Conservation (phyloP, 1,140 invertebrate genomes). For the Drosophila neocordata region DNA sequence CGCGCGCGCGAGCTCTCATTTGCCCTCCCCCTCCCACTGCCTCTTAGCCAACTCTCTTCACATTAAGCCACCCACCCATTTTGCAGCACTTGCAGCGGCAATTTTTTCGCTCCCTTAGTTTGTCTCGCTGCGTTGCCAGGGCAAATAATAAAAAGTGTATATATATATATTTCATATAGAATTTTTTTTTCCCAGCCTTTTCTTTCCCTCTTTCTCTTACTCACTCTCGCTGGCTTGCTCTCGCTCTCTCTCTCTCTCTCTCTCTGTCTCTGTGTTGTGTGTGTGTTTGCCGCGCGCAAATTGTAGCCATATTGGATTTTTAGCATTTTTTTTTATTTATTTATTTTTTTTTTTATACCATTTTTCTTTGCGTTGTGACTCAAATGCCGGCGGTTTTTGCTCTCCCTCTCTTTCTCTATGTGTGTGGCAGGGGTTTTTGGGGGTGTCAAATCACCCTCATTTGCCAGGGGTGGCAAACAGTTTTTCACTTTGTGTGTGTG, state of each 20-base stretch:
- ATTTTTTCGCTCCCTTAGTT: constrained; percentile 33
- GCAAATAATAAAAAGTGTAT: constrained; percentile 54
- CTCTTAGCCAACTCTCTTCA: neutral
- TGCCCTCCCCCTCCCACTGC: constrained; percentile 18
- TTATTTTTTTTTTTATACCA: constrained; percentile 46
- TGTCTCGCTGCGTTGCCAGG: constrained; percentile 61
- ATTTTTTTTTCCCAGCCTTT: constrained; percentile 37
- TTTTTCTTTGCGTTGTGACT: constrained; percentile 33
- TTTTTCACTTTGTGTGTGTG: constrained; percentile 21
- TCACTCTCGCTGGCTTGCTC: constrained; percentile 18
- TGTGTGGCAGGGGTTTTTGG: constrained; percentile 13
- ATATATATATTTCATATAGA: constrained; percentile 42
- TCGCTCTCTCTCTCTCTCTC: constrained; percentile 35
- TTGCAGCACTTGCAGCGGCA: constrained; percentile 17
- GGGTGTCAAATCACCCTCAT: constrained; percentile 67
- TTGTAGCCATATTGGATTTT: constrained; percentile 81
- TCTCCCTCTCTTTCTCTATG: neutral
- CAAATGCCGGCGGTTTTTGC: constrained; percentile 76
- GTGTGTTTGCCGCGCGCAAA: constrained; percentile 47
- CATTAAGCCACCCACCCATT: constrained; percentile 22
- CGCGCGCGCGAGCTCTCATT: constrained; percentile 36
- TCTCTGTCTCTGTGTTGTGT: constrained; percentile 4
- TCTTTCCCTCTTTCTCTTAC: constrained; percentile 29
- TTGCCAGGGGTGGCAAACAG: constrained; percentile 54
- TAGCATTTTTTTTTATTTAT: constrained; percentile 68